A percentile compares a stretch with the other conserved stretches of the same genome.
phyloP scores from a whole-genome alignment of 1,140 invertebrate species.

The Phymastichus coffea region DNA sequence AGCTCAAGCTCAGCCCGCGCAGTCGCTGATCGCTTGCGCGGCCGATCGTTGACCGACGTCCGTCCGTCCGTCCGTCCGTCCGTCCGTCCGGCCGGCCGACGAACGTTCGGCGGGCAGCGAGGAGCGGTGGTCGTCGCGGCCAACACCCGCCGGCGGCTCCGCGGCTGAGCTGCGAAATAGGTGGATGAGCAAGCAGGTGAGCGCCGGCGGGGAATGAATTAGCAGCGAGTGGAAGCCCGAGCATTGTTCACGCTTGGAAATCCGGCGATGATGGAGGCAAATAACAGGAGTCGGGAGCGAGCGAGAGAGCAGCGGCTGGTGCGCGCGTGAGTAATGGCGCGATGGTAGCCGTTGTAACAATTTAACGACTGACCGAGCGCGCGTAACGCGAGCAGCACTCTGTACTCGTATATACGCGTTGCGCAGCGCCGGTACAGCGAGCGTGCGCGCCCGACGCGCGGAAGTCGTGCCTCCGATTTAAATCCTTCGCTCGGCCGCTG shows the following conservation, averaged over 20 bases:
- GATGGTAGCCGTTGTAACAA: conserved; percentile 17
- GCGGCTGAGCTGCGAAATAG: too few relatives aligned
- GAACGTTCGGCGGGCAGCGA: too few relatives aligned
- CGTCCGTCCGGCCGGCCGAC: too few relatives aligned
- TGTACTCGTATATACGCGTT: too few relatives aligned
- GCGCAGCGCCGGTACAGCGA: too few relatives aligned
- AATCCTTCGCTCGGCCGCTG: background rate
- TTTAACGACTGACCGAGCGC: conserved; percentile 24
- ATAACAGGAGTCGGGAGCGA: background rate
- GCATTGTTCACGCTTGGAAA: too few relatives aligned
- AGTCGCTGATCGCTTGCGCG: background rate
- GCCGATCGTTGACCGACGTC: background rate
- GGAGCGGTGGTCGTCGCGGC: too few relatives aligned
- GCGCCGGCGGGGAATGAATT: too few relatives aligned
- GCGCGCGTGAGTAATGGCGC: conserved; percentile 1
- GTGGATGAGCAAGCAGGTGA: too few relatives aligned
- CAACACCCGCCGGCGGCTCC: too few relatives aligned
- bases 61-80: too few relatives aligned
- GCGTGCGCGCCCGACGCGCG: background rate
- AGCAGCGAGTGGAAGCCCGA: too few relatives aligned
- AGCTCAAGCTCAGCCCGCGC: conserved; percentile 16
- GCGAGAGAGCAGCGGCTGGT: background rate
- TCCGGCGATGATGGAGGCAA: background rate
- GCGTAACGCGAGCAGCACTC: background rate
- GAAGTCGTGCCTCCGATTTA: conserved; percentile 21